Evolutionary conservation across 2,797 vertebrate species (phyloP).

Genomic region (Tapera naevia): DNA sequence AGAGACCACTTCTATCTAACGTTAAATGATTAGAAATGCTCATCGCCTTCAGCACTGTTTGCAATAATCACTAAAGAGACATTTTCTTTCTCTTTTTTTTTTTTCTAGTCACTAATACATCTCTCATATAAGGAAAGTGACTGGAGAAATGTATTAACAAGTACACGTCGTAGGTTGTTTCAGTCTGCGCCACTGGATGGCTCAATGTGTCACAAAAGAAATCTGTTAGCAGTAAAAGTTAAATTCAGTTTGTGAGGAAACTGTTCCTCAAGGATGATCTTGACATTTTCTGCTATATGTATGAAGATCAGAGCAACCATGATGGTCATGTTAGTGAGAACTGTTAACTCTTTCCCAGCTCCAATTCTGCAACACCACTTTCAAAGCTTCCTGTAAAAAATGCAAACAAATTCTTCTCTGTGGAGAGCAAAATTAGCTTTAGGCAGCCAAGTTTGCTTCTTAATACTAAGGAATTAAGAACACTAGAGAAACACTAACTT

Average conservation of each 20-base stretch:
- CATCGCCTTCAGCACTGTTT: background rate
- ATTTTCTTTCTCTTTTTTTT: background rate
- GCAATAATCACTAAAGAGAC: background rate
- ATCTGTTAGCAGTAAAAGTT: background rate
- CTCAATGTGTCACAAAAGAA: conserved; percentile 50
- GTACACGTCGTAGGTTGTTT: conserved; percentile 13
- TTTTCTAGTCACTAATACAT: background rate
- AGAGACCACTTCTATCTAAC: background rate
- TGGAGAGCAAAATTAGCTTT: background rate
- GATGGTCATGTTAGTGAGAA: background rate
- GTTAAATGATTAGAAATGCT: background rate
- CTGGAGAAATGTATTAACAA: background rate
- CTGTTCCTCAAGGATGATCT: background rate
- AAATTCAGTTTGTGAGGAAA: background rate
- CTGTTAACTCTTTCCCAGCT: background rate
- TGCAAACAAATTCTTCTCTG: background rate
- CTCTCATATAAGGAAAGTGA: background rate
- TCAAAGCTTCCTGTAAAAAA: background rate
- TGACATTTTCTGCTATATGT: background rate
- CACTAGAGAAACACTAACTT: background rate
- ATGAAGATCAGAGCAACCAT: background rate
- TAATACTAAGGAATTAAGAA: background rate
- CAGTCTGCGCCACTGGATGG: conserved; percentile 59
- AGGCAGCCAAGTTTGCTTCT: background rate
- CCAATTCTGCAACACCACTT: background rate